phyloP scores from a whole-genome alignment of 2,113 vertebrate genomes.

The Gymnobelideus leadbeateri region DNA sequence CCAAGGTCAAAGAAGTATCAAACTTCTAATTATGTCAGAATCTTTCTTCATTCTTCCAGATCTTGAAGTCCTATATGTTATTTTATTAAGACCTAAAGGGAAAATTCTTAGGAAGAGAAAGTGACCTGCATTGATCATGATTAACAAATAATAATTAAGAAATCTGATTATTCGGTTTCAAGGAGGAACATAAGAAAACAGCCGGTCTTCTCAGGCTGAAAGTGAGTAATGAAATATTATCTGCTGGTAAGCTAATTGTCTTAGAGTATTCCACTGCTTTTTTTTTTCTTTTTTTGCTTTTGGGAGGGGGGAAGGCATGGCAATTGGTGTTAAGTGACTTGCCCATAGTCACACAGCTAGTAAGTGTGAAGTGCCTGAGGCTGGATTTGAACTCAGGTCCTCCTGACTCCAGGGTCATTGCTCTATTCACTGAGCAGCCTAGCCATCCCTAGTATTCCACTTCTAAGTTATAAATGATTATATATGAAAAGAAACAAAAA shows the following conservation, averaged over 20 bases:
- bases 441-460: slow-evolving; percentile 55
- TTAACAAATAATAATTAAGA: slow-evolving; percentile 17
- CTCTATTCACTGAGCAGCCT: no score
- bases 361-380: no score
- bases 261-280: slow-evolving; percentile 65
- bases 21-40: neutral
- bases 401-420: no score
- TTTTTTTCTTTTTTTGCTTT: no score
- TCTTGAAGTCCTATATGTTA: slow-evolving; percentile 50
- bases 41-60: slow-evolving; percentile 43
- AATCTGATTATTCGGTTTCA: slow-evolving; percentile 63
- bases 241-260: slow-evolving; percentile 71
- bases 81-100: slow-evolving; percentile 70
- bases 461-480: slow-evolving; percentile 74
- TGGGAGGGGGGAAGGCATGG: no score
- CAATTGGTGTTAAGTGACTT: no score
- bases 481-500: slow-evolving; percentile 67
- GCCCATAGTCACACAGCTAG: no score
- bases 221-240: slow-evolving; percentile 78
- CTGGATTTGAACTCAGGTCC: no score
- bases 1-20: neutral
- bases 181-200: slow-evolving; percentile 56
- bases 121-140: slow-evolving; percentile 68
- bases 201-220: slow-evolving; percentile 66
- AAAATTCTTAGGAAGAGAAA: slow-evolving; percentile 59